Base-by-base conservation (phyloP, 2,888 invertebrate genomes). In the Microctonus aethiopoides region DNA sequence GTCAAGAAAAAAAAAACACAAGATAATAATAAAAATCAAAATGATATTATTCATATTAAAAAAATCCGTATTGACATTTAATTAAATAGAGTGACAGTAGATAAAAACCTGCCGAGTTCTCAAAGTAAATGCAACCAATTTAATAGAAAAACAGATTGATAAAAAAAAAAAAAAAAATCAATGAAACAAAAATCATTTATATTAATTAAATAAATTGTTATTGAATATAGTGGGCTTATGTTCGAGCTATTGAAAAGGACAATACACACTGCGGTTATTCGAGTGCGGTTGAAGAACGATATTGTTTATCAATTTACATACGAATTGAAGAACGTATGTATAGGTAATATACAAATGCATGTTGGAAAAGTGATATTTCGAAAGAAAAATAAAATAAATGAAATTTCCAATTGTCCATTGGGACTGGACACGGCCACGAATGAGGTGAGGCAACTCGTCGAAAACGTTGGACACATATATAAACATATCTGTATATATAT, bases 371-470 rank as follows among this genome's bases (percentile, higher is more conserved):
- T 46, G 46, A 46, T 46, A 46, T 46, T 46, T 46, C 7, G 46
- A 16, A 2, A 46, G 20, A 16, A 6, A 46, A 5, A 46, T 16
- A 46, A 46, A 46, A 46, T 16, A 16, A 22, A 26, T 13, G 54
- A 64, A 64, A 64, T 51, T 34, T 24, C 51, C 36, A 64, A 64
- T 64, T 64, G 64, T 54, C 64, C 51, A 64, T 34, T 52, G 52
- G 36, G 5, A 56, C 54, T 54, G 36, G 34, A 52, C 34, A 32
- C 39, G 26, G 54, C 54, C 54, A 39, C 64, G 51, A 64, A 64
- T 64, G 64, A 64, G 64, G 64, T 64, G 54, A 54, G 54, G 64
- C 64, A 52, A 64, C 51, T 64, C 36, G 54, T 64, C 51, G 36
- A 52, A 32, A 51, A 29, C 29, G 24, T 10, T 46, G 3, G 4